Conservation (phyloP, 2,888 invertebrate species). For the Spicauda simplicius region DNA sequence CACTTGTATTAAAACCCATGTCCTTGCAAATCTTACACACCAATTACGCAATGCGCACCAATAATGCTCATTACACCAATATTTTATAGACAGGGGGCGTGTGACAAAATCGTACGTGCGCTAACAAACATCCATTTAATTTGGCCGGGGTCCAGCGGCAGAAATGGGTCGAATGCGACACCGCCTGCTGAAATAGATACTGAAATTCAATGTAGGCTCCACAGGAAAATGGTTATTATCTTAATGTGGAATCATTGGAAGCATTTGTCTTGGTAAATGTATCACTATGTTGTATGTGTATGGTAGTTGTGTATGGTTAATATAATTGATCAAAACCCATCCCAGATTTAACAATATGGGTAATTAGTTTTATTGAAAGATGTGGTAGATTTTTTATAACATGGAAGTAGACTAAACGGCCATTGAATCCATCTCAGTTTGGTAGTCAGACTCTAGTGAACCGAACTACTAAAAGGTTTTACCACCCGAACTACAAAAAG, state of each 20-base stretch:
- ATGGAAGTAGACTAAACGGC: no score
- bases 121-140: conserved; percentile 61
- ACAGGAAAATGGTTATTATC: conserved; percentile 35
- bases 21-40: no score
- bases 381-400: no score
- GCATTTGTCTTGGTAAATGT: not conserved
- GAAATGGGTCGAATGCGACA: conserved; percentile 63
- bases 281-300: not conserved
- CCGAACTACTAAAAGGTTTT: no score
- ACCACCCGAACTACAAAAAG: no score
- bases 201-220: conserved; percentile 59
- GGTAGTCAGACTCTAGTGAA: no score
- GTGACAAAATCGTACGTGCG: conserved; percentile 58
- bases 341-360: no score
- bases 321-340: not conserved
- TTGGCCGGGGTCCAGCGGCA: conserved; percentile 68
- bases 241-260: conserved; percentile 27
- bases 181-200: conserved; percentile 64
- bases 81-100: conserved; percentile 56
- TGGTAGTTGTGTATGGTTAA: not conserved
- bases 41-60: conserved; percentile 28
- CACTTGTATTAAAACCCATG: no score
- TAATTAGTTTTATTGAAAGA: no score
- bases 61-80: conserved; percentile 33
- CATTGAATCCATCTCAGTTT: no score